phyloP scores from a whole-genome alignment of 2,113 vertebrate species.

The Sphyrna mokarran region DNA sequence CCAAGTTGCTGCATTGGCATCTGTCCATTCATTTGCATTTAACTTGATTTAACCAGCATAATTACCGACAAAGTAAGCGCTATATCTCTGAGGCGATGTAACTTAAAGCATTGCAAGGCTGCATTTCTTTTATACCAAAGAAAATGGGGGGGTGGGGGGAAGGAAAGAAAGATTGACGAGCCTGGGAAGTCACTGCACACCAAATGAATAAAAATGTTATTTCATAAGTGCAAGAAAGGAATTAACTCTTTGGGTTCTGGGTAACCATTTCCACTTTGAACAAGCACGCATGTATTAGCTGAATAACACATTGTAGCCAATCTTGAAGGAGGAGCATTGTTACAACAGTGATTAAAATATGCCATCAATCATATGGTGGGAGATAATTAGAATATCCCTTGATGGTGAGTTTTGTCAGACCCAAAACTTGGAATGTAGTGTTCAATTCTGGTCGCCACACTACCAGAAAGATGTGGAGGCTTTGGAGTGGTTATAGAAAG shows the following conservation, averaged over 20 bases:
- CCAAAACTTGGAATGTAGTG: neutral
- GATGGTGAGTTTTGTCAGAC: neutral
- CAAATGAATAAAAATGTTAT: neutral
- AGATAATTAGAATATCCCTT: neutral
- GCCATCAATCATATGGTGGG: neutral
- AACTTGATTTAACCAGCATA: neutral
- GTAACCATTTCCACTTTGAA: neutral
- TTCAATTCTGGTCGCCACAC: too few relatives aligned
- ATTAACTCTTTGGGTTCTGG: neutral
- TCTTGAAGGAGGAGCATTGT: neutral
- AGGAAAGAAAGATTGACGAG: neutral
- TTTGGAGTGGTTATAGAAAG: too few relatives aligned
- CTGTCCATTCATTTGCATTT: neutral
- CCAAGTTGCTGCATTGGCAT: neutral
- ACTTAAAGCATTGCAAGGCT: neutral
- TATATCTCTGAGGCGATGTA: neutral
- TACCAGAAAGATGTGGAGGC: too few relatives aligned
- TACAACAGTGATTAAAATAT: neutral
- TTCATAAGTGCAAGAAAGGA: neutral
- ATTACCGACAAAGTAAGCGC: neutral
- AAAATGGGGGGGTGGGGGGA: neutral
- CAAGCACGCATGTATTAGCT: neutral
- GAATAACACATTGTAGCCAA: neutral
- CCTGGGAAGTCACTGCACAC: neutral
- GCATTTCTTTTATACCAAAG: neutral